phyloP scores from a whole-genome alignment of 1,140 invertebrate species.

The Drosophila virilis region DNA sequence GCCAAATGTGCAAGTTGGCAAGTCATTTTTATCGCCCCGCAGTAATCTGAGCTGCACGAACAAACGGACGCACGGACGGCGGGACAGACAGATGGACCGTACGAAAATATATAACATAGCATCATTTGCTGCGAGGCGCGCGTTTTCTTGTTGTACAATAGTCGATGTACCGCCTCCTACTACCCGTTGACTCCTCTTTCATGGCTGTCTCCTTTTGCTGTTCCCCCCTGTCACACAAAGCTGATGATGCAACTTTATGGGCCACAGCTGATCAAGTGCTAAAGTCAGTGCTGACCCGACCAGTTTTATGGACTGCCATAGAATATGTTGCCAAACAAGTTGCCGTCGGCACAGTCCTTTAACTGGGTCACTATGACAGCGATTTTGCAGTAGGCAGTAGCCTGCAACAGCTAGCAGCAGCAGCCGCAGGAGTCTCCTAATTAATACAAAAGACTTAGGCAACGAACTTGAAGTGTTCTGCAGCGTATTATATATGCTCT shows the following conservation, averaged over 20 bases:
- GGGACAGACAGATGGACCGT: slow-evolving; percentile 38
- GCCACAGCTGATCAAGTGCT: slow-evolving; percentile 36
- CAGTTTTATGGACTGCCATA: slow-evolving; percentile 53
- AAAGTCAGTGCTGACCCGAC: slow-evolving; percentile 53
- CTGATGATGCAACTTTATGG: slow-evolving; percentile 73
- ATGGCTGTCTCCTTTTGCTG: slow-evolving; percentile 10
- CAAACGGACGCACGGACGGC: slow-evolving; percentile 59
- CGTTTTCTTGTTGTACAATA: slow-evolving; percentile 81
- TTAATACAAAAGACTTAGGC: slow-evolving; percentile 65
- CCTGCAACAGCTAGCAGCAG: slow-evolving; percentile 3
- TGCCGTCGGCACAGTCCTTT: slow-evolving; percentile 63
- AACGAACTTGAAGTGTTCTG: slow-evolving; percentile 34
- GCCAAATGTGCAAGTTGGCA: slow-evolving; percentile 81
- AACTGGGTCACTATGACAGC: slow-evolving; percentile 77
- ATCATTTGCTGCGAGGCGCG: slow-evolving; percentile 80
- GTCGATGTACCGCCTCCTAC: slow-evolving; percentile 45
- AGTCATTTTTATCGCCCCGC: slow-evolving; percentile 80
- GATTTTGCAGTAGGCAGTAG: not conserved
- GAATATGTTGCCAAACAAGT: slow-evolving; percentile 78
- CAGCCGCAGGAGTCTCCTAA: slow-evolving; percentile 42
- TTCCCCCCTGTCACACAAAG: slow-evolving; percentile 30
- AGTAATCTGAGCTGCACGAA: slow-evolving; percentile 82
- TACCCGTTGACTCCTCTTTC: not conserved
- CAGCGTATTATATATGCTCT: no score
- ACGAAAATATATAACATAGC: slow-evolving; percentile 77